Conservation (phyloP, 2,797 vertebrate genomes). For the Mormyrus hasselquistii region DNA sequence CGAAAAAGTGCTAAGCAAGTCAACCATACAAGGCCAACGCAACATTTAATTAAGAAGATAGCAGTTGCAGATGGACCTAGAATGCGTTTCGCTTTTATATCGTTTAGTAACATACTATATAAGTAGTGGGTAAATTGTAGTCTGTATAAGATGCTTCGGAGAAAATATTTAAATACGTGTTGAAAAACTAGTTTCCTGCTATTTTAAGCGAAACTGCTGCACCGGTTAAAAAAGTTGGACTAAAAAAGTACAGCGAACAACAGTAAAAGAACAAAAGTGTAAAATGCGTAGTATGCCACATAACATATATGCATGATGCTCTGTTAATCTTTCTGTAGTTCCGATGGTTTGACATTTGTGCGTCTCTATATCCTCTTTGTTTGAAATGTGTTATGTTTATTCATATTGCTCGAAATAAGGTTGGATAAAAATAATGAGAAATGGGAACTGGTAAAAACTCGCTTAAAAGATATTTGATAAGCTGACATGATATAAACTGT, state of each 20-base stretch:
- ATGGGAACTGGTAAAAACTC: neutral
- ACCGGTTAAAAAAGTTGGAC: neutral
- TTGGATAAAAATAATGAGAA: neutral
- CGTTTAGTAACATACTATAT: neutral
- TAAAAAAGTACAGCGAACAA: neutral
- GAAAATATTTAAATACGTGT: neutral
- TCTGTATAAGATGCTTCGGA: neutral
- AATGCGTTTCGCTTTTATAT: neutral
- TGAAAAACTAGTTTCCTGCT: neutral
- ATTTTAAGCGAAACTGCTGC: neutral
- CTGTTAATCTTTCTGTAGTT: neutral
- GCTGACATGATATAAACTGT: neutral
- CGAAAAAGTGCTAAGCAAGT: neutral
- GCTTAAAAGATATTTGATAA: neutral
- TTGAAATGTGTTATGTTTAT: neutral
- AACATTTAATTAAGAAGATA: neutral
- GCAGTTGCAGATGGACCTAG: neutral
- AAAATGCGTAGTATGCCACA: neutral
- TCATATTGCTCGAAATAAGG: neutral
- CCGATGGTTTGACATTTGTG: neutral
- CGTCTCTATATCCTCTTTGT: neutral
- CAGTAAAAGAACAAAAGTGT: neutral
- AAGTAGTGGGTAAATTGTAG: neutral
- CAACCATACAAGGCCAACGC: neutral
- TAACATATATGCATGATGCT: neutral